A percentile compares a stretch with the other conserved stretches of the same genome.
These are phyloP conservation scores for Cephus rjabovi DNA, from an alignment of 2,888 invertebrate species.

Conservation along the genomic window DNA sequence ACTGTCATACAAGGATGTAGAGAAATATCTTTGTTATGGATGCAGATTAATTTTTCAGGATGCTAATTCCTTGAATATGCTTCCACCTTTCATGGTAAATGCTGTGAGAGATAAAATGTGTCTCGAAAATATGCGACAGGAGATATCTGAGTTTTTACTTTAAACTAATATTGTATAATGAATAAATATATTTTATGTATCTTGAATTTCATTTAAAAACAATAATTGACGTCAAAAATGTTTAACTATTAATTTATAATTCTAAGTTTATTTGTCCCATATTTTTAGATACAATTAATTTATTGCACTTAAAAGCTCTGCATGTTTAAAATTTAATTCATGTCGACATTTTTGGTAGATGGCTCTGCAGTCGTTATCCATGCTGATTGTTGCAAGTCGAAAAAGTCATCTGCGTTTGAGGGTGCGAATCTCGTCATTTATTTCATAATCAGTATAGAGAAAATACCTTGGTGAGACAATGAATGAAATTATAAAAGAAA, in stretches of 20 bases:
- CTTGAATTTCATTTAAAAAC: neutral
- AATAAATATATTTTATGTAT: conserved; percentile 9
- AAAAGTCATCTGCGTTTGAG: neutral
- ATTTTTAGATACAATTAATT: neutral
- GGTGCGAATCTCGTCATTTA: neutral
- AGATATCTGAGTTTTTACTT: conserved; percentile 61
- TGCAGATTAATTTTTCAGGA: conserved; percentile 60
- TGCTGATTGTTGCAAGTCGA: neutral
- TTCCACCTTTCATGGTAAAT: conserved; percentile 47
- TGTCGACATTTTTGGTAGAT: neutral
- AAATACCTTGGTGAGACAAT: neutral
- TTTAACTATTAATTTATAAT: neutral
- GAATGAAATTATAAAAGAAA: neutral
- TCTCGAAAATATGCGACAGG: conserved; percentile 50
- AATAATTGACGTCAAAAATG: neutral
- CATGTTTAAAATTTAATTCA: neutral
- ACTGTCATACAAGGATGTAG: conserved; percentile 38
- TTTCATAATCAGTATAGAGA: neutral
- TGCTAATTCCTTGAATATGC: conserved; percentile 38
- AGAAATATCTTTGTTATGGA: conserved; percentile 61
- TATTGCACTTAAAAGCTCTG: neutral
- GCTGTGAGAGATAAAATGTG: conserved; percentile 37
- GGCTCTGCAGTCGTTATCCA: neutral
- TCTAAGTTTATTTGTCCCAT: neutral
- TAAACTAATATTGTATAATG: conserved; percentile 25